Conservation (phyloP, 2,888 invertebrate species). For the Habrosyne pyritoides region DNA sequence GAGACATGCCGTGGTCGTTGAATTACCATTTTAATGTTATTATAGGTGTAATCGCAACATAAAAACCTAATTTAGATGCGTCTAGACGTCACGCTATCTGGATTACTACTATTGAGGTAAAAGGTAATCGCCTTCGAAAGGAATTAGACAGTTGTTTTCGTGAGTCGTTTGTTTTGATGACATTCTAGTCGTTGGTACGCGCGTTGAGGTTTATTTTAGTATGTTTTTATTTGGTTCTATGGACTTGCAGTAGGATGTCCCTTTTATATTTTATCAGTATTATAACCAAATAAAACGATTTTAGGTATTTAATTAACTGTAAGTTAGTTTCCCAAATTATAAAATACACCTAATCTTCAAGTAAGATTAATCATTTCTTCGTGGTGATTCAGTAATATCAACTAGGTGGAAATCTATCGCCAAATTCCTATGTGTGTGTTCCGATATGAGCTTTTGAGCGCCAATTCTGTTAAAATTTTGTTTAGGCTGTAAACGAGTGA, state of each 20-base stretch:
- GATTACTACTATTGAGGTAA: constrained; percentile 35
- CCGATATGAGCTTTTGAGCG: no score
- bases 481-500: no score
- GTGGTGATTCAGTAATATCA: no score
- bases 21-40: constrained; percentile 74
- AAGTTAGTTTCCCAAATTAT: no score
- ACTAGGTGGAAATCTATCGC: no score
- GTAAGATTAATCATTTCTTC: no score
- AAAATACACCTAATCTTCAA: no score
- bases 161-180: constrained; percentile 1
- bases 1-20: constrained; percentile 59
- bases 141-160: constrained; percentile 1
- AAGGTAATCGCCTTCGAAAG: constrained; percentile 27
- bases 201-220: background rate
- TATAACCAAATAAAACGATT: no score
- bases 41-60: constrained; percentile 65
- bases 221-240: background rate
- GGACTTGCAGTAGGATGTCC: background rate
- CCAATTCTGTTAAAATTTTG: no score
- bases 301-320: no score
- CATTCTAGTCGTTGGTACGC: background rate
- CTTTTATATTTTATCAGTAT: no score
- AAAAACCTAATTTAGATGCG: constrained; percentile 68
- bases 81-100: constrained; percentile 69
- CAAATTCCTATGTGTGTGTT: no score